Conservation (phyloP, 2,113 vertebrate genomes). For the Solea senegalensis region DNA sequence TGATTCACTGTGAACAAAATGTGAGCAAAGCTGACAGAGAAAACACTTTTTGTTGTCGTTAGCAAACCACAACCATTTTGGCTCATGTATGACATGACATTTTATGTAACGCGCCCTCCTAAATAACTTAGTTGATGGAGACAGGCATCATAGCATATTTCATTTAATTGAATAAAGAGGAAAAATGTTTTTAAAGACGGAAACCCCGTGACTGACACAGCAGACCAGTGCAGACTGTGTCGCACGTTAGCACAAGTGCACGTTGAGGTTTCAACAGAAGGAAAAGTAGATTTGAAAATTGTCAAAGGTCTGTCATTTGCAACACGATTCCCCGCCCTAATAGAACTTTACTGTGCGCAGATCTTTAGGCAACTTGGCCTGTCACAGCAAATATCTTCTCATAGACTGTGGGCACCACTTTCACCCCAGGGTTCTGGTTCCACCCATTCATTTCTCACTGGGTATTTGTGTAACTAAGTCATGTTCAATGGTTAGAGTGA, state of each 20-base stretch:
- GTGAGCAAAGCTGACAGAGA: too few relatives aligned
- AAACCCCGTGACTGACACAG: not conserved
- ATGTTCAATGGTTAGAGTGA: conserved; percentile 16
- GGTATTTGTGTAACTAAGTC: conserved; percentile 24
- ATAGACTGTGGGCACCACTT: not conserved
- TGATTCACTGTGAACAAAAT: too few relatives aligned
- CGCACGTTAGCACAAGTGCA: not conserved
- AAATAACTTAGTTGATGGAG: too few relatives aligned
- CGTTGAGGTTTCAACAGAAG: not conserved
- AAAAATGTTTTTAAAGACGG: too few relatives aligned
- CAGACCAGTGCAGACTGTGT: not conserved
- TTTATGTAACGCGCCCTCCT: too few relatives aligned
- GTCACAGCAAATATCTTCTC: conserved; percentile 13
- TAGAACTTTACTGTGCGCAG: conserved; percentile 3
- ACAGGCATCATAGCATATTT: too few relatives aligned
- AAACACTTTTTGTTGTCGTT: too few relatives aligned
- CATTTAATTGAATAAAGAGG: too few relatives aligned
- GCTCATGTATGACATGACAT: too few relatives aligned
- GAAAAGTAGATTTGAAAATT: not conserved
- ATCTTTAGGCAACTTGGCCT: not conserved
- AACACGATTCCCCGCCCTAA: too few relatives aligned
- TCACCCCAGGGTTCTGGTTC: conserved; percentile 13
- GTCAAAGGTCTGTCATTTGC: not conserved
- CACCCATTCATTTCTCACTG: conserved; percentile 12
- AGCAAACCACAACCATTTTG: too few relatives aligned